Conservation (phyloP, 2,888 invertebrate genomes). For the Epinotia demarniana region DNA sequence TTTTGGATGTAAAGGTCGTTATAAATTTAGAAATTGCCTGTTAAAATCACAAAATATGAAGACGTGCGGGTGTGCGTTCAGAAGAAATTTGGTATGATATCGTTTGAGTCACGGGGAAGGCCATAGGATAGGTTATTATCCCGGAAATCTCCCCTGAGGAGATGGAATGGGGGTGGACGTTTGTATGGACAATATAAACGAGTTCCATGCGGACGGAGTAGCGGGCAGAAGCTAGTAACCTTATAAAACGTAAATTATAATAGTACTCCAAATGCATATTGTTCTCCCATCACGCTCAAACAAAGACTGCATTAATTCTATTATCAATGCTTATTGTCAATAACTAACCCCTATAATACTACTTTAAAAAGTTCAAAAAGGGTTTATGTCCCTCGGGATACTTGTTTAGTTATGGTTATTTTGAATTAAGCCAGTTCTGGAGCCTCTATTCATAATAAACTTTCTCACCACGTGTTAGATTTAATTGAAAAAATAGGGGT, state of each 20-base stretch:
- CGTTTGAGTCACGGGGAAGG: too few relatives aligned
- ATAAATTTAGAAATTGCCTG: too few relatives aligned
- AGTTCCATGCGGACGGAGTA: too few relatives aligned
- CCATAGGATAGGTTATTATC: too few relatives aligned
- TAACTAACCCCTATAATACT: neutral
- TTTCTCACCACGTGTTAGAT: constrained; percentile 1
- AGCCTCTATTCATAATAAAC: neutral
- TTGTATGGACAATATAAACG: too few relatives aligned
- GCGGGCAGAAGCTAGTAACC: too few relatives aligned
- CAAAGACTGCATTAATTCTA: constrained; percentile 11
- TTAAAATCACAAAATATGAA: too few relatives aligned
- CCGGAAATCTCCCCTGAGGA: too few relatives aligned
- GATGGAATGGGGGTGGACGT: too few relatives aligned
- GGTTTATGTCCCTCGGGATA: neutral
- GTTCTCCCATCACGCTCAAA: neutral
- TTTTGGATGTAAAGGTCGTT: too few relatives aligned
- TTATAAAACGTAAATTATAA: neutral
- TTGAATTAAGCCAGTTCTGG: neutral
- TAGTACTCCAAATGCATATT: neutral
- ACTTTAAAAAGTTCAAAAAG: neutral
- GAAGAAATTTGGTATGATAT: too few relatives aligned
- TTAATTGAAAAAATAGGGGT: neutral
- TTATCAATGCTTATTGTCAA: constrained; percentile 9
- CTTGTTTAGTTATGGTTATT: neutral
- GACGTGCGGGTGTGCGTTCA: too few relatives aligned